These are phyloP conservation scores for Pseudopodoces humilis DNA, from an alignment of 2,113 vertebrate genomes.

Conservation along the genomic window DNA sequence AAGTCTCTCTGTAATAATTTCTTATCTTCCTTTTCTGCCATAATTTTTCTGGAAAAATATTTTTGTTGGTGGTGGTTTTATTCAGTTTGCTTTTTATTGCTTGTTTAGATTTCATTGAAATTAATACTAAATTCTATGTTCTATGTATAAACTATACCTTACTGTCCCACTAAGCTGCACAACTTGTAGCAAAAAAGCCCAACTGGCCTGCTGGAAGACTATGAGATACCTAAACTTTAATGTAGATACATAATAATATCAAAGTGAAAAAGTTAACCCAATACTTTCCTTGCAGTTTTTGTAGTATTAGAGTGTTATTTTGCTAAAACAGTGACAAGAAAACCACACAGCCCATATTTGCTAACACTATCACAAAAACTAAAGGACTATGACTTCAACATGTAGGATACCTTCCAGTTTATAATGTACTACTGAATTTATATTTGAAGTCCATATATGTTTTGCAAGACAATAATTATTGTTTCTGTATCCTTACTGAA, in stretches of 20 bases:
- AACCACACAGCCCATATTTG: not conserved
- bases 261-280: not conserved
- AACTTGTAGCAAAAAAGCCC: not conserved
- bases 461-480: not conserved
- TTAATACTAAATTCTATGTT: not conserved
- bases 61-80: not conserved
- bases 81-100: not conserved
- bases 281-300: not conserved
- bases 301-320: not conserved
- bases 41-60: not conserved
- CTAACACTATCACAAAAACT: not conserved
- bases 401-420: not conserved
- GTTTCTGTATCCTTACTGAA: not conserved
- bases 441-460: not conserved
- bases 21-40: not conserved
- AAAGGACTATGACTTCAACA: not conserved
- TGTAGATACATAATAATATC: not conserved
- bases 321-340: not conserved
- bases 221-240: not conserved
- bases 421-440: not conserved
- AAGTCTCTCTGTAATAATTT: not conserved
- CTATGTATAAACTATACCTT: not conserved
- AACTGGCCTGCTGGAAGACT: not conserved
- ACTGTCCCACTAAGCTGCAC: fast-evolving
- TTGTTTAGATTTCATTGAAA: not conserved